These are phyloP conservation scores for Passer montanus DNA, from an alignment of 2,113 vertebrate genomes.

Conservation along the genomic window DNA sequence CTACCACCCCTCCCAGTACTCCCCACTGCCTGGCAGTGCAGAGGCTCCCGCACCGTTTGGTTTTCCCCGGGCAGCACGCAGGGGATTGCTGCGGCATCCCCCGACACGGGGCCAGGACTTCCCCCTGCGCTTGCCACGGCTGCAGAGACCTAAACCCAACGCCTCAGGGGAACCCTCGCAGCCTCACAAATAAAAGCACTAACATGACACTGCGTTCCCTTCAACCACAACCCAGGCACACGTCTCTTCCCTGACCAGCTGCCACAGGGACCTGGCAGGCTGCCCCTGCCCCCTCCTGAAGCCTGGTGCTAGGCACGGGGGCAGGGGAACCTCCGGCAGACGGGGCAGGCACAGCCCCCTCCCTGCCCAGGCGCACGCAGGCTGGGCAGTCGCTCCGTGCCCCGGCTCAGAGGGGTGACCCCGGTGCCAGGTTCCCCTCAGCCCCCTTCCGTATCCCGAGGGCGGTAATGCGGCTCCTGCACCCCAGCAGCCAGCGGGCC, in stretches of 20 bases:
- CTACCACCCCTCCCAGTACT: not conserved
- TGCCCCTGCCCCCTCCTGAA: not conserved
- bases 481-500: not conserved
- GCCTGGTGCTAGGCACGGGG: not conserved
- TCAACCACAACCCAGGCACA: not conserved
- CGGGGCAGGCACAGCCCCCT: not conserved
- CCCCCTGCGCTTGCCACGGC: not conserved
- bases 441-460: not conserved
- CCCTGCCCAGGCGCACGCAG: not conserved
- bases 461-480: not conserved
- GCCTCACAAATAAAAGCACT: not conserved
- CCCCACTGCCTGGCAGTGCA: not conserved
- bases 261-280: not conserved
- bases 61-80: accelerated
- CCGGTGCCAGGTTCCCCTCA: not conserved
- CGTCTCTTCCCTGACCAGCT: not conserved
- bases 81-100: not conserved
- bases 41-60: accelerated
- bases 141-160: not conserved
- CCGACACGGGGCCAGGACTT: not conserved
- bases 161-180: not conserved
- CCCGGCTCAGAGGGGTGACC: not conserved
- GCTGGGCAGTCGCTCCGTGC: not conserved
- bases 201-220: not conserved
- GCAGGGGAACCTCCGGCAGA: not conserved